These are phyloP conservation scores for Epinotia demarniana DNA, from an alignment of 2,888 invertebrate genomes.

Conservation along the genomic window DNA sequence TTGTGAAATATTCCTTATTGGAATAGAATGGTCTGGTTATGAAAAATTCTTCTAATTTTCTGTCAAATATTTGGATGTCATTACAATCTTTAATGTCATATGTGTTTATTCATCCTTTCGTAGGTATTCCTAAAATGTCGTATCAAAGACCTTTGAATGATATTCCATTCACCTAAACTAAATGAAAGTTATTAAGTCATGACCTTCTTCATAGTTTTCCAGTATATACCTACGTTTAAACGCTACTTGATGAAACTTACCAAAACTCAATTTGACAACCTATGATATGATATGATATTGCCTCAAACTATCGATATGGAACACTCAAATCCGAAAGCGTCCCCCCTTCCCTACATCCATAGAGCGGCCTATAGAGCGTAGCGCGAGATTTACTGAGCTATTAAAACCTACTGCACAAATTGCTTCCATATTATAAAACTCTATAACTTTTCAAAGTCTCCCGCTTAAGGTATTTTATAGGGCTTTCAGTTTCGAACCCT, in stretches of 20 bases:
- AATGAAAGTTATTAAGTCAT: too few relatives aligned
- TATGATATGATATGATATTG: background rate
- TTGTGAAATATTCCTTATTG: too few relatives aligned
- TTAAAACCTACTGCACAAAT: constrained; percentile 74
- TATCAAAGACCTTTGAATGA: too few relatives aligned
- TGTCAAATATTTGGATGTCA: too few relatives aligned
- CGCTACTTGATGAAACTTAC: too few relatives aligned
- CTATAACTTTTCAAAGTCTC: constrained; percentile 64
- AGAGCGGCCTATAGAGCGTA: constrained; percentile 66
- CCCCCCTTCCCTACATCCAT: constrained; percentile 60
- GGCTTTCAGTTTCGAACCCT: constrained; percentile 16
- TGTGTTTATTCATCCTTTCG: too few relatives aligned
- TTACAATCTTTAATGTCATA: too few relatives aligned
- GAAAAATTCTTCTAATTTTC: too few relatives aligned
- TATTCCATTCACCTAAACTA: too few relatives aligned
- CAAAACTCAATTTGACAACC: background rate
- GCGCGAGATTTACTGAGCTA: constrained; percentile 78
- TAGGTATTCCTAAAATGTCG: too few relatives aligned
- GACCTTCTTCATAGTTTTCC: too few relatives aligned
- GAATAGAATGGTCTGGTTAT: too few relatives aligned
- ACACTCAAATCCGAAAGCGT: constrained; percentile 26
- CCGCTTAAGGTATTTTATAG: constrained; percentile 45
- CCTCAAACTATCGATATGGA: constrained; percentile 47
- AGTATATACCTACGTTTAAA: background rate
- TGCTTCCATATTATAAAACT: constrained; percentile 67